These are phyloP conservation scores for Tragopan temminckii DNA, from an alignment of 2,797 vertebrate species.

Conservation along the genomic window DNA sequence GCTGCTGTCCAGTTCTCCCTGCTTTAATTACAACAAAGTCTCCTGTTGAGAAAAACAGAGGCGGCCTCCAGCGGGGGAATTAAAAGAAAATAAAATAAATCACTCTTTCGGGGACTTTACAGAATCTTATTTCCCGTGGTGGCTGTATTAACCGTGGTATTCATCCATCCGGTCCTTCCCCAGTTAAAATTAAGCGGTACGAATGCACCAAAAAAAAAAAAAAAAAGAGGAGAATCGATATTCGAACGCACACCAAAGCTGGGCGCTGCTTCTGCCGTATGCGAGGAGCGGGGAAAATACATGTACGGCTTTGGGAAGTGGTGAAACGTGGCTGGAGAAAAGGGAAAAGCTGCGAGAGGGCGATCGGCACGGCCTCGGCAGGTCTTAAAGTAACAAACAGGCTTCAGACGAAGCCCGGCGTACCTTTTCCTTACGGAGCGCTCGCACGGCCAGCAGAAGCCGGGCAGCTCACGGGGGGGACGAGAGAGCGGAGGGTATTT, in stretches of 20 bases:
- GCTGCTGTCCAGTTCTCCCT: conserved; percentile 82
- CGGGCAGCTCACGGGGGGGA: not conserved
- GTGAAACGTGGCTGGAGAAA: not conserved
- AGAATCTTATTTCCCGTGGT: conserved; percentile 56
- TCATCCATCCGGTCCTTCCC: conserved; percentile 52
- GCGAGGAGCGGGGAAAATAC: not conserved
- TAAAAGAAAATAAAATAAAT: conserved; percentile 28
- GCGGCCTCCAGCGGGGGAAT: conserved; percentile 74
- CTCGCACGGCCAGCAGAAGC: not conserved
- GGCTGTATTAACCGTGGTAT: conserved; percentile 51
- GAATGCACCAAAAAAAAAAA: not conserved
- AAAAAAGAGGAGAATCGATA: not conserved
- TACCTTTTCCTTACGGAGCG: conserved; percentile 16
- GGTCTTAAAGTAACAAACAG: conserved; percentile 34
- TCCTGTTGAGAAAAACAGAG: conserved; percentile 83
- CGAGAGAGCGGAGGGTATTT: conserved; percentile 6
- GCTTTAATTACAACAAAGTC: conserved; percentile 89
- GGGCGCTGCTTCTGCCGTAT: not conserved
- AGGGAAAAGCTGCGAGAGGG: not conserved
- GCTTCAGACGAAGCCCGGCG: not conserved
- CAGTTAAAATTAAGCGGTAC: not conserved
- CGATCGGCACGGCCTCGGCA: conserved; percentile 27
- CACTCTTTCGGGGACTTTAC: conserved; percentile 62
- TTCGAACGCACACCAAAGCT: conserved; percentile 33
- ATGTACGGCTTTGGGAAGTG: not conserved